Base-by-base conservation (phyloP, 1,140 invertebrate species). In the Eciton burchellii region DNA sequence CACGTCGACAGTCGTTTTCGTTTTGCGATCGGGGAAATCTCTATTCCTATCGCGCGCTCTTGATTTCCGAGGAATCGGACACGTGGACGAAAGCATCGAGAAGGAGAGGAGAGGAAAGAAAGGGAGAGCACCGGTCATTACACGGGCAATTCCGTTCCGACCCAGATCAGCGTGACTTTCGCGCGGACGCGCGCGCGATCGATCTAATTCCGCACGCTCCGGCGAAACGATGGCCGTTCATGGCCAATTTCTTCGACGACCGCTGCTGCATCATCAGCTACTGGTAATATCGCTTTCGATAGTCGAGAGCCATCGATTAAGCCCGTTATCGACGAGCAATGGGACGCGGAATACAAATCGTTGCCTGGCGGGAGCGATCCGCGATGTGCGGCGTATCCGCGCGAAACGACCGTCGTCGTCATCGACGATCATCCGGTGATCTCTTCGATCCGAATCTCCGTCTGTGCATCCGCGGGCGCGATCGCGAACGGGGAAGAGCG, bases 271-370 rank as follows among this genome's bases (percentile, higher is more conserved):
- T 82, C 81, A 74, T 71, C 12, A 14, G 41, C 47, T 56, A 76
- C 56, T 52, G 71, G 56, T 76, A 74, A 82, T 82, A 76, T 63
- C 81, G 68, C 21, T 82, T 74, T 82, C 81, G 43, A 74, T 76
- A 26, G 81, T 63, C 47, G 47, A 63, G 63, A 74, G 71, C 59
- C 29, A 35, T 82, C 70, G 81, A 82, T 82, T 82, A 82, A 57
- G 71, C 45, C 62, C 70, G 71, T 45, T 45, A 41, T 21, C 70
- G 59, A 56, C 57, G 54, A 73, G 47, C 3, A 82, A 82, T 45
- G n/a, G n/a, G 68, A 72, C 56, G 71, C 71, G 81, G 59, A n/a
- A n/a, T 82, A 82, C 81, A 82, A 60, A 82, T 82, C 56, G 9
- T 12, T 6, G 29, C 41, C 24, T 57, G 62, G 74, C 54, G 21